Base-by-base conservation (phyloP, 2,888 invertebrate species). In the Callyntrura sp. region DNA sequence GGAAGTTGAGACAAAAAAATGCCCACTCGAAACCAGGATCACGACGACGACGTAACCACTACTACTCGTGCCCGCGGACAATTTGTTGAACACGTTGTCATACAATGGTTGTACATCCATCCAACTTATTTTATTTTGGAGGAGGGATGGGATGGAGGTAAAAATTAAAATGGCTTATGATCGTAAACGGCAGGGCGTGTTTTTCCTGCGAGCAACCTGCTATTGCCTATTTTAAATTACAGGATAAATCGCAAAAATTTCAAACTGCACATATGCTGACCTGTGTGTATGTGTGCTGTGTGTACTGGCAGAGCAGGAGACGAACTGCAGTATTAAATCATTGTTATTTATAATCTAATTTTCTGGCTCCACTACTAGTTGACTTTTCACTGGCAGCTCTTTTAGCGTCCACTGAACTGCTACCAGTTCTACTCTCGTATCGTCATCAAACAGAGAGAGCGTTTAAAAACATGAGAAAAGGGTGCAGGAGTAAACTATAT, bases 341-440 rank as follows among this genome's bases (percentile, higher is more conserved):
- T 85, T 73, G 35, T 85, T 85, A 85, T 85, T 85, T 73, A 85
- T 85, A 85, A 85, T 51, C 83, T 70, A 84, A 84, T 84, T 84
- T 84, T 51, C 8, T 0, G 9, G n/a, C 76, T 76, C 51, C 28
- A 57, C 45, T 73, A 57, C 45, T 45, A 23, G 45, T 23, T 62
- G 3, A 35, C 3, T 35, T 35, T 35, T 35, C 35, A 35, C 35
- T 35, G 35, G 35, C 6, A 35, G 4, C 35, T 35, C 35, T 17
- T n/a, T 23, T 73, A 43, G 17, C 43, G n/a, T 73, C 23, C 45
- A 73, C 45, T 45, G 35, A 43, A 3, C 9, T 43, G 45, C 45
- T 35, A n/a, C 20, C 45, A 45, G 17, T 23, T 14, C 70, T 8
- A 43, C 11, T 20, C 23, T 76, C 76, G 43, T 70, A 35, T 2